Evolutionary conservation across 2,888 invertebrate genomes (phyloP).

Genomic region (Rambutsinella grinnellia): DNA sequence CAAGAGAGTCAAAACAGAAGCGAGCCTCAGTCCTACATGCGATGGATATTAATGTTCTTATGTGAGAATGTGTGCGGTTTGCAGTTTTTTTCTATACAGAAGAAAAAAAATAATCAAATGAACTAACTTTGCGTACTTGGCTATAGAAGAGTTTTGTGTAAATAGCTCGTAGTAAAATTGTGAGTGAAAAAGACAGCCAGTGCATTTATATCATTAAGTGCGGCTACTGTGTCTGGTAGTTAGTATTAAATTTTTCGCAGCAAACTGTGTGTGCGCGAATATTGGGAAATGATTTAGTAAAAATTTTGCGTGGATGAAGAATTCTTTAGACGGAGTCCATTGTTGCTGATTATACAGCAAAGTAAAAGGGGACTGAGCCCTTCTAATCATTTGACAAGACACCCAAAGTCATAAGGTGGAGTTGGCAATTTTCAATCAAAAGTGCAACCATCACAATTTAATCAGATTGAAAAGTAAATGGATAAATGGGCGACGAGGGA

Average conservation of each 20-base stretch:
- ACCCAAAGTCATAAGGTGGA: background rate
- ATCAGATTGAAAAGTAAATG: background rate
- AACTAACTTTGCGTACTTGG: background rate
- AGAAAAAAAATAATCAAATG: background rate
- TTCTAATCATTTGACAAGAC: background rate
- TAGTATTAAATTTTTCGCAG: background rate
- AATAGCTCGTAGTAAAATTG: constrained; percentile 7
- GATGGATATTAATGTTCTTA: background rate
- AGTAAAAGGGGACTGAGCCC: background rate
- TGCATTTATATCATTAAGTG: background rate
- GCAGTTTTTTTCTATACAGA: background rate
- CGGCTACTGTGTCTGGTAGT: background rate
- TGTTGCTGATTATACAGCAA: background rate
- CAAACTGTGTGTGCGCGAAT: background rate
- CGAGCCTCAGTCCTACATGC: background rate
- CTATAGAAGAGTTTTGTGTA: background rate
- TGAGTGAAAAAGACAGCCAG: background rate
- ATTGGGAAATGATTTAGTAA: background rate
- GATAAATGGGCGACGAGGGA: background rate
- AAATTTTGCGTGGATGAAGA: background rate
- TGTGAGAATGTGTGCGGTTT: background rate
- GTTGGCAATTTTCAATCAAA: background rate
- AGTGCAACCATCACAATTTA: background rate
- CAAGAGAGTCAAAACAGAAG: constrained; percentile 27
- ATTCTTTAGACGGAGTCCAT: background rate